Conservation (phyloP, 2,888 invertebrate genomes). For the Biston stratarius region DNA sequence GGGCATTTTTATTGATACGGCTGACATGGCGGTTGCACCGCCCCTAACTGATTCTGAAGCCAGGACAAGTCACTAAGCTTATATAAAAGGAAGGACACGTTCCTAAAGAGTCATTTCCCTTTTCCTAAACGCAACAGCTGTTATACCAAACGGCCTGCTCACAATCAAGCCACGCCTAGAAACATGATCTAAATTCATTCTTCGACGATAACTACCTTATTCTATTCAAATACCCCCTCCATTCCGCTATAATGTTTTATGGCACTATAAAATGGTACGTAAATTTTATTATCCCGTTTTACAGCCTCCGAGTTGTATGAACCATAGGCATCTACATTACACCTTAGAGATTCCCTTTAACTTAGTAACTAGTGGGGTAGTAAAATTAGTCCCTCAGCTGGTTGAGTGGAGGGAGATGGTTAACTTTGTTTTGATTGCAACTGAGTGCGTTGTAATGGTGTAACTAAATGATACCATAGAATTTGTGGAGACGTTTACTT, state of each 20-base stretch:
- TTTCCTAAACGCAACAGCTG: neutral
- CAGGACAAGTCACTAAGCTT: too few species aligned
- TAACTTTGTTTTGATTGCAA: slow-evolving; percentile 15
- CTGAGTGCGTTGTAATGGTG: neutral
- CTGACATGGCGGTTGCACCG: too few species aligned
- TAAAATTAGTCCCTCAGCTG: slow-evolving; percentile 12
- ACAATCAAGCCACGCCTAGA: slow-evolving; percentile 3
- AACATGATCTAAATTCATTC: slow-evolving; percentile 27
- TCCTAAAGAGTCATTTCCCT: neutral
- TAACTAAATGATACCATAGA: neutral
- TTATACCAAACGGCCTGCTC: neutral
- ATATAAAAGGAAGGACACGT: neutral
- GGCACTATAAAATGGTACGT: slow-evolving; percentile 53
- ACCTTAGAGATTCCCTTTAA: slow-evolving; percentile 27
- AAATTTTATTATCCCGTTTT: slow-evolving; percentile 55
- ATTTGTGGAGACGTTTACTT: neutral
- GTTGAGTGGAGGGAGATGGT: slow-evolving; percentile 10
- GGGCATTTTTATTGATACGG: too few species aligned
- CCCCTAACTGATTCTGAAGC: too few species aligned
- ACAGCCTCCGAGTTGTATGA: slow-evolving; percentile 40
- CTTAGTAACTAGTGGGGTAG: slow-evolving; percentile 20
- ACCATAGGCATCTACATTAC: slow-evolving; percentile 26
- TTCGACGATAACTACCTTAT: slow-evolving; percentile 28
- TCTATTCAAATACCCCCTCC: slow-evolving; percentile 25
- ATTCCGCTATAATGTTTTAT: slow-evolving; percentile 56